phyloP scores from a whole-genome alignment of 1,140 invertebrate genomes.

The Euborellia annulipes region DNA sequence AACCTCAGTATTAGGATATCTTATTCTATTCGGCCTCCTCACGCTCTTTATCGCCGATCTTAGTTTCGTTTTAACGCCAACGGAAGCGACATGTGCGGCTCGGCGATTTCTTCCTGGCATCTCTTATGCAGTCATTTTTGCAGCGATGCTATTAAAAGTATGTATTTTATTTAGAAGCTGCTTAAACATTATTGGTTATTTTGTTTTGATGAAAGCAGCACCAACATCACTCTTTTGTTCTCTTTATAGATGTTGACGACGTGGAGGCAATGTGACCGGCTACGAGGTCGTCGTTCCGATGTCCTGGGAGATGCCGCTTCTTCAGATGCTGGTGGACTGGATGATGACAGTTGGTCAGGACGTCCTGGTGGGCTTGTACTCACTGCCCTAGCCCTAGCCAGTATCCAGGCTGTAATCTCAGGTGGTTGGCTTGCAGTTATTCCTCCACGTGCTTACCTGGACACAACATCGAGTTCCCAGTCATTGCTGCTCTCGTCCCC shows the following conservation, averaged over 20 bases:
- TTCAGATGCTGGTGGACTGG: slow-evolving; percentile 13
- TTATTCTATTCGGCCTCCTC: slow-evolving; percentile 30
- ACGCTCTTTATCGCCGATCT: slow-evolving; percentile 30
- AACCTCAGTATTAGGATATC: slow-evolving; percentile 31
- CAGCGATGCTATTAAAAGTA: slow-evolving; percentile 32
- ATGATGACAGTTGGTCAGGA: too few relatives aligned
- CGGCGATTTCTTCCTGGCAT: slow-evolving; percentile 29
- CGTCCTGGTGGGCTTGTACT: slow-evolving; percentile 28
- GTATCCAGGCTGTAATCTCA: slow-evolving; percentile 27
- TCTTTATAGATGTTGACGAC: slow-evolving; percentile 5
- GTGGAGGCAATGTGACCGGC: slow-evolving; percentile 2
- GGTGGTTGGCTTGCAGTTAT: slow-evolving; percentile 31
- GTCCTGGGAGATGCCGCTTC: slow-evolving; percentile 2
- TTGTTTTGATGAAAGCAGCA: too few relatives aligned
- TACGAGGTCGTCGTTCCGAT: not conserved
- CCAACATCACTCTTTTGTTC: slow-evolving; percentile 6
- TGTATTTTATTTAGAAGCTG: too few relatives aligned
- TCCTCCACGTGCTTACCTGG: slow-evolving; percentile 20
- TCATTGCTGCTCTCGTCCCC: not conserved
- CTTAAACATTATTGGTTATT: too few relatives aligned
- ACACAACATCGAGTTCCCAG: not conserved
- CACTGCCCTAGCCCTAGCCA: slow-evolving; percentile 22
- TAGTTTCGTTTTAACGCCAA: slow-evolving; percentile 31
- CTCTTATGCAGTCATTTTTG: slow-evolving; percentile 30
- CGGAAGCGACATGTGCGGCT: slow-evolving; percentile 27